These are phyloP conservation scores for Anthophora plumipes DNA, from an alignment of 2,888 invertebrate genomes.

Conservation along the genomic window DNA sequence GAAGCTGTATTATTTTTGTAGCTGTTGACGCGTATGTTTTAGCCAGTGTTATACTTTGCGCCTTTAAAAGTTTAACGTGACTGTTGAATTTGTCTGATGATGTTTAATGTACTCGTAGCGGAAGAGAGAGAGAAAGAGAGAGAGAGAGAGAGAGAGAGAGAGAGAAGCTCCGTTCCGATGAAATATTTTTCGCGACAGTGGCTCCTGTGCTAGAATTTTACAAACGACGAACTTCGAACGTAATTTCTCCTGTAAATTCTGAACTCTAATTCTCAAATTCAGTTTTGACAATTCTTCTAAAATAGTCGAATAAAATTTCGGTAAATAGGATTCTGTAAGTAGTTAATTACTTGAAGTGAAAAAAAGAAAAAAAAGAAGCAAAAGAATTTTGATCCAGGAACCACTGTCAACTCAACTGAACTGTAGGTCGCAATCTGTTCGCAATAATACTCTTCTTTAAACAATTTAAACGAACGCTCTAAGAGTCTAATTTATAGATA, in stretches of 20 bases:
- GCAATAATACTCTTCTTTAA: slow-evolving; percentile 55
- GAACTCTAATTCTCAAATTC: too few species aligned
- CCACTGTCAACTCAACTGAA: slow-evolving; percentile 22
- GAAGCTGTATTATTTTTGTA: slow-evolving; percentile 41
- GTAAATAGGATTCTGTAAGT: not conserved
- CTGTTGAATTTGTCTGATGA: slow-evolving; percentile 48
- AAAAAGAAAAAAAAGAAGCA: not conserved
- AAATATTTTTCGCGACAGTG: slow-evolving; percentile 17
- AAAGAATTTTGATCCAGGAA: slow-evolving; percentile 5
- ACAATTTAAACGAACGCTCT: slow-evolving; percentile 22
- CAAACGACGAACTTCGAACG: too few species aligned
- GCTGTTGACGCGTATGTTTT: slow-evolving; percentile 33
- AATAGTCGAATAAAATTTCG: not conserved
- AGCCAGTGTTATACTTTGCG: slow-evolving; percentile 43
- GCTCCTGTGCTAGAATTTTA: slow-evolving; percentile 22
- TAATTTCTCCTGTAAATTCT: too few species aligned
- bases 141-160: too few species aligned
- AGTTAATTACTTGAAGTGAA: not conserved
- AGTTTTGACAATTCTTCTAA: too few species aligned
- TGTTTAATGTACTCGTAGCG: slow-evolving; percentile 16
- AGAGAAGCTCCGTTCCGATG: not conserved
- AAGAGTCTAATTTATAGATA: slow-evolving; percentile 47
- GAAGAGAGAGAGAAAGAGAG: too few species aligned
- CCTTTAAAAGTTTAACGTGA: slow-evolving; percentile 47
- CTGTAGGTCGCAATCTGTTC: slow-evolving; percentile 35